A percentile compares a stretch with the other conserved stretches of the same genome.
Evolutionary conservation across 2,888 invertebrate species (phyloP).

Genomic region (Epinotia demarniana): DNA sequence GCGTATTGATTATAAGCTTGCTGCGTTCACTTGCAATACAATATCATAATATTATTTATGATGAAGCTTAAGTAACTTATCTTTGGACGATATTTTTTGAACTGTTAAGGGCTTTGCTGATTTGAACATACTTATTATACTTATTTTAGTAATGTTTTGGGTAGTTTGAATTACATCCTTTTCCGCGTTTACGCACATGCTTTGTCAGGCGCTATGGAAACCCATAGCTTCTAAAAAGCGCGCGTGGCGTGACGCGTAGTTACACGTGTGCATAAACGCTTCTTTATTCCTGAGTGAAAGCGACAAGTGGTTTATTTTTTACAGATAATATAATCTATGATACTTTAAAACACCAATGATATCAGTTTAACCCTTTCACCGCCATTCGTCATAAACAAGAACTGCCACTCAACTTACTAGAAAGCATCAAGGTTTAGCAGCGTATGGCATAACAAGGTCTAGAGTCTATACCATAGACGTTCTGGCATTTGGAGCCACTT

Average conservation of each 20-base stretch:
- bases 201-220: too few species aligned
- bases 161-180: slow-evolving; percentile 2
- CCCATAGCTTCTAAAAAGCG: too few species aligned
- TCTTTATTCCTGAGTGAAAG: background rate
- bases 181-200: too few species aligned
- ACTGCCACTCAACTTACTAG: background rate
- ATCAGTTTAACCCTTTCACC: background rate
- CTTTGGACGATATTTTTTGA: slow-evolving; percentile 77
- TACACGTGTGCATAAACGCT: too few species aligned
- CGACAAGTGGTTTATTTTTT: background rate
- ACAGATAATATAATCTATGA: background rate
- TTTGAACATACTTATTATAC: slow-evolving; percentile 41
- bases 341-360: background rate
- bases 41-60: slow-evolving; percentile 59
- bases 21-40: slow-evolving; percentile 58
- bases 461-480: too few species aligned
- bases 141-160: slow-evolving; percentile 9
- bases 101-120: slow-evolving; percentile 78
- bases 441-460: too few species aligned
- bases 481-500: too few species aligned
- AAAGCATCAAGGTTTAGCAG: too few species aligned
- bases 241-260: too few species aligned
- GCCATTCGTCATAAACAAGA: background rate
- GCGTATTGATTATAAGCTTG: slow-evolving; percentile 62
- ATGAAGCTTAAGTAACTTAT: slow-evolving; percentile 52